Evolutionary conservation across 2,797 vertebrate species (phyloP), one percentile per base, ranked within the genome.

Genomic region (Octomys mimax): DNA sequence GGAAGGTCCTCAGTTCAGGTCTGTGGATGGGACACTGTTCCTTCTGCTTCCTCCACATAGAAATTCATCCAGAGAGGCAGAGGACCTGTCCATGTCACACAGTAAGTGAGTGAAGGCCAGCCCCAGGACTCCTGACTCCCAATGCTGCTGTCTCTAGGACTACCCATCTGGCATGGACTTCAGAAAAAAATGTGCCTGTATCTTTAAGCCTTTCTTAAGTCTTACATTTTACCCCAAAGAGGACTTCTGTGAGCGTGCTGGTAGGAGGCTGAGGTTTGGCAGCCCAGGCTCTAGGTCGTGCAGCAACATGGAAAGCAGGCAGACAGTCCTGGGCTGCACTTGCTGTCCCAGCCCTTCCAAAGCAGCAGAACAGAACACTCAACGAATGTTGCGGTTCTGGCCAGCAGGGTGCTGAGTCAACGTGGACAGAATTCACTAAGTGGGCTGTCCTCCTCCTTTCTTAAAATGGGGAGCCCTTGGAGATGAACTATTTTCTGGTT

Each of bases 361-460:
- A 96, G 94, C 78, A 92, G 36, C 85, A 80, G 95, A 93, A 96
- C 82, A 93, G 97, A 96, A 95, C 68, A 88, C 68, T 95, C 42
- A 85, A 95, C 73, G 81, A 80, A 68, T 90, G 75, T 66, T 82
- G 77, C 84, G 80, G 90, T 85, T 87, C 36, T 21, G 54, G 92
- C 97, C 97, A 97, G 87, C 64, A 92, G 92, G 95, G 95, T 78
- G 75, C 61, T 42, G 42, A 95, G 81, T 92, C 95, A 95, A 42
- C 36, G 89, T 88, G 90, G 71, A 93, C 9, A 0, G 42, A 90
- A 89, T 95, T 81, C 61, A 89, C 57, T 54, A 87, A 82, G 33
- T 21, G 59, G 36, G 2, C 92, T 46, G 19, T 70, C 46, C 31
- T 92, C 31, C 80, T 26, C 73, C 88, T 92, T 94, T 92, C 87